Percentiles rank a stretch among this genome's conserved stretches.
These are phyloP conservation scores for Pristionchus mayeri DNA, from an alignment of 2,888 invertebrate species.

Conservation along the genomic window DNA sequence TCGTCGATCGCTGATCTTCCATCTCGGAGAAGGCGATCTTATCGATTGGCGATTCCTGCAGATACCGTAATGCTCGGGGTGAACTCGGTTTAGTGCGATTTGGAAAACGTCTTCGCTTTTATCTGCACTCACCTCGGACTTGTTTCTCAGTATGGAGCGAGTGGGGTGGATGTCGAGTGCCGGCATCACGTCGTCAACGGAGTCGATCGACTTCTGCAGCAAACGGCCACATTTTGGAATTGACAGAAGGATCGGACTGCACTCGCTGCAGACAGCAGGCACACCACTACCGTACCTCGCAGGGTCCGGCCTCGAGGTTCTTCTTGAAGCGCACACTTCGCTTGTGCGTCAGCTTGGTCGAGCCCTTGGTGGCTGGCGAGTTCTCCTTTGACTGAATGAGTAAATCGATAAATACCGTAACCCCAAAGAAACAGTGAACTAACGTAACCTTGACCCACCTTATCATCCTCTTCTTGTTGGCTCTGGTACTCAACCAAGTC, in stretches of 20 bases:
- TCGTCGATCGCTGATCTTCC: constrained; percentile 45
- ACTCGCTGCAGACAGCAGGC: background rate
- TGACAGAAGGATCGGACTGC: background rate
- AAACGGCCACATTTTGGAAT: background rate
- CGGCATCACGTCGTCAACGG: constrained; percentile 12
- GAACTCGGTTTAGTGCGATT: background rate
- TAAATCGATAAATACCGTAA: constrained; percentile 27
- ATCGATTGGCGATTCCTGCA: constrained; percentile 49
- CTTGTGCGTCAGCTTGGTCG: constrained; percentile 48
- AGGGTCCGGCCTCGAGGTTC: constrained; percentile 48
- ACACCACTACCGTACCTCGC: constrained; percentile 34
- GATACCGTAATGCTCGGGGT: constrained; percentile 10
- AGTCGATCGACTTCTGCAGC: constrained; percentile 20
- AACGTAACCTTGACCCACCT: constrained; percentile 38
- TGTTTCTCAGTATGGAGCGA: constrained; percentile 45
- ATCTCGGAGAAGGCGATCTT: constrained; percentile 44
- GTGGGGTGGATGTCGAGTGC: constrained; percentile 21
- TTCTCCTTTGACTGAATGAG: constrained; percentile 33
- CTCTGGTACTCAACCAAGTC: constrained; percentile 19
- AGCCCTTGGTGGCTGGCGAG: background rate
- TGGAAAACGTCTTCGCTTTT: background rate
- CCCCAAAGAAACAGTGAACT: background rate
- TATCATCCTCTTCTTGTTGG: constrained; percentile 28
- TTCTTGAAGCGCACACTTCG: constrained; percentile 50
- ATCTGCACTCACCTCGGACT: constrained; percentile 36